Conservation (phyloP, 2,888 invertebrate species). For the Lasioglossum malachurum region DNA sequence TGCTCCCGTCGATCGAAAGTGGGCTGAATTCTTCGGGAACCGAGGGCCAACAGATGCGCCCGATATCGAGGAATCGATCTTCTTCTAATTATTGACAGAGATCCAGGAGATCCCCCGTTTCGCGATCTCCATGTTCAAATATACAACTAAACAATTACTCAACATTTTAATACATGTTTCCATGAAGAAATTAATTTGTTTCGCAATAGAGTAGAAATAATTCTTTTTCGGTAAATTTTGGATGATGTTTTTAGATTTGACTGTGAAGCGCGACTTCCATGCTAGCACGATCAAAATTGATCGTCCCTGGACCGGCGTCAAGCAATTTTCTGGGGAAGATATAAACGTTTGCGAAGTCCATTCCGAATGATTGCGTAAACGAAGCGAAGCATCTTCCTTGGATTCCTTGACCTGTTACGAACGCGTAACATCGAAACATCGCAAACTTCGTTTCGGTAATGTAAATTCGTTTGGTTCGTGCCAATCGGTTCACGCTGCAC, state of each 20-base stretch:
- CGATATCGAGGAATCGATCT: conserved; percentile 13
- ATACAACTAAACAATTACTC: too few relatives aligned
- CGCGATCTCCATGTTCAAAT: too few relatives aligned
- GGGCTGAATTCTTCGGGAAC: conserved; percentile 18
- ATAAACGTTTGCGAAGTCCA: background rate
- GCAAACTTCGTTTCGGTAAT: conserved; percentile 1
- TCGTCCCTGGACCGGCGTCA: background rate
- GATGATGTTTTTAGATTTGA: background rate
- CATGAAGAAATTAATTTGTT: background rate
- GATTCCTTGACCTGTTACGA: background rate
- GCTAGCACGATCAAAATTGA: background rate
- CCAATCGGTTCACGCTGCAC: background rate
- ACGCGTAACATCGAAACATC: background rate
- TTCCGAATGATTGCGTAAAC: background rate
- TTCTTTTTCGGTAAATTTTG: background rate
- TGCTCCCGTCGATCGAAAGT: conserved; percentile 23
- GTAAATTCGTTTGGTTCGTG: background rate
- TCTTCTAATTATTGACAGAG: background rate
- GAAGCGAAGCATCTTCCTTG: background rate
- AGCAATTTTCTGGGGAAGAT: background rate
- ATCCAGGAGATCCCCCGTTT: background rate
- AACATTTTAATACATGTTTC: background rate
- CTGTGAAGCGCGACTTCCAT: background rate
- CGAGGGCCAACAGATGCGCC: background rate
- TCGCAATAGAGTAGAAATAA: background rate